phyloP scores from a whole-genome alignment of 2,888 invertebrate species.

The Scrobipalpa costella region DNA sequence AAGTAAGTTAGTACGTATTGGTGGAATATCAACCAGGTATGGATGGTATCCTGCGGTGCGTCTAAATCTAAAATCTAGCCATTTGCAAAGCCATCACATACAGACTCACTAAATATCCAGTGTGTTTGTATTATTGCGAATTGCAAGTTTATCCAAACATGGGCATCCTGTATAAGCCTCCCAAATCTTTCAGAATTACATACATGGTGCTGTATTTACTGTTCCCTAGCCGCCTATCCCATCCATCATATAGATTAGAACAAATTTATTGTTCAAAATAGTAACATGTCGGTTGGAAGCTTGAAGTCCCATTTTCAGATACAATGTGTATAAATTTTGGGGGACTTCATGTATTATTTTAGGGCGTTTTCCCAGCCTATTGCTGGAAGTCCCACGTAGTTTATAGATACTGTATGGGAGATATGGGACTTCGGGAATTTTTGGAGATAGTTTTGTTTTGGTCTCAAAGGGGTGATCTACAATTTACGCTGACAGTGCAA shows the following conservation, averaged over 20 bases:
- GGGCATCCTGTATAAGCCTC: not conserved
- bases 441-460: not conserved
- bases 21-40: no score
- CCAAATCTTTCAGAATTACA: constrained; percentile 25
- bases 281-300: not conserved
- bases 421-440: not conserved
- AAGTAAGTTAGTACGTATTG: no score
- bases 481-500: constrained; percentile 16
- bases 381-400: constrained; percentile 13
- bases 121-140: not conserved
- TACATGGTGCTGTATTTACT: constrained; percentile 26
- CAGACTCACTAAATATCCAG: no score
- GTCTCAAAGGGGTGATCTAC: constrained; percentile 8
- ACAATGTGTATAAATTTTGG: not conserved
- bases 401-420: not conserved
- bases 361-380: not conserved
- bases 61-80: no score
- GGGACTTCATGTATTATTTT: constrained; percentile 5
- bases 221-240: constrained; percentile 27
- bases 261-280: constrained; percentile 28
- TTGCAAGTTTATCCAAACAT: no score
- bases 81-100: no score
- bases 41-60: no score
- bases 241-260: constrained; percentile 30
- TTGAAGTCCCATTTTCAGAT: constrained; percentile 3